phyloP scores from a whole-genome alignment of 2,113 vertebrate species.

The Petrocephalus zakoni region DNA sequence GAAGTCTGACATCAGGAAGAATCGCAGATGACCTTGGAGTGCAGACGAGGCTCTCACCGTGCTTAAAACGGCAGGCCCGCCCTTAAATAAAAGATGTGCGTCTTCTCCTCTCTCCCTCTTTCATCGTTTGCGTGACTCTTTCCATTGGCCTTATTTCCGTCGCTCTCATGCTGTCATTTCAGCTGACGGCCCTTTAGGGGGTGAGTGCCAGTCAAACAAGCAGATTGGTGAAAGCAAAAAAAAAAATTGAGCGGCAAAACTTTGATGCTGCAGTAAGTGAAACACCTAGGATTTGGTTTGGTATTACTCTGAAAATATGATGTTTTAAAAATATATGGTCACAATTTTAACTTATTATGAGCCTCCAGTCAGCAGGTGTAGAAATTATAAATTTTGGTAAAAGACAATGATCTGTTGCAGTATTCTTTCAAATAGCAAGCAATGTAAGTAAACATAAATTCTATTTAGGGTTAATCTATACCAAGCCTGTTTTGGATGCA shows the following conservation, averaged over 20 bases:
- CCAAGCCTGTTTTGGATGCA: no score
- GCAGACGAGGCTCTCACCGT: background rate
- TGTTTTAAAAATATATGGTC: background rate
- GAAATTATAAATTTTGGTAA: background rate
- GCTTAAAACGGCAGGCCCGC: background rate
- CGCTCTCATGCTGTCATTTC: background rate
- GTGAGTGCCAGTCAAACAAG: background rate
- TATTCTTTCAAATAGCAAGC: no score
- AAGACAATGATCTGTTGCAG: no score
- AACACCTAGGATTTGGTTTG: background rate
- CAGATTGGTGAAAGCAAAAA: background rate
- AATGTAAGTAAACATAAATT: no score
- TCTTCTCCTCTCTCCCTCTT: background rate
- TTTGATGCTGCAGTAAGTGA: background rate
- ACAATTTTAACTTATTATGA: background rate
- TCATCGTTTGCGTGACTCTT: background rate
- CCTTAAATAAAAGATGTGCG: background rate
- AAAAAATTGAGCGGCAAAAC: background rate
- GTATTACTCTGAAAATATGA: background rate
- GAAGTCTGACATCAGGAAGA: conserved; percentile 3
- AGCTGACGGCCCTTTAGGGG: background rate
- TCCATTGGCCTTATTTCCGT: background rate
- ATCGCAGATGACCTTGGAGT: background rate
- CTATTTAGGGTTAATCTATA: no score
- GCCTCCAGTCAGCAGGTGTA: background rate